phyloP scores from a whole-genome alignment of 2,888 invertebrate species.

The Neuroscelio doddi region DNA sequence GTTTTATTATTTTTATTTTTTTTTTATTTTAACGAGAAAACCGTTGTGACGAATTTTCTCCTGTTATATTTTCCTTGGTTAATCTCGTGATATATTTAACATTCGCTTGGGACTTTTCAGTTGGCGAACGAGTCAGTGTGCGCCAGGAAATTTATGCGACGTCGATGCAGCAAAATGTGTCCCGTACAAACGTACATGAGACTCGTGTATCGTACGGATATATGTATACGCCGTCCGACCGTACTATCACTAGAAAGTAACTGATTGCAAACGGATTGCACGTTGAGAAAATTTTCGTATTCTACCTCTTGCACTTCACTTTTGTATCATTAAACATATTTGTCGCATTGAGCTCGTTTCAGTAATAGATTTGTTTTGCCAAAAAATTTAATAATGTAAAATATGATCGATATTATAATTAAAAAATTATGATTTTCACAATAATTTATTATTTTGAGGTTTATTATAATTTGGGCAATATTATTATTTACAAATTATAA shows the following conservation, averaged over 20 bases:
- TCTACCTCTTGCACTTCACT: too few relatives aligned
- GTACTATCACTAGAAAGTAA: slow-evolving; percentile 12
- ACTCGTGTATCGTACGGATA: slow-evolving; percentile 30
- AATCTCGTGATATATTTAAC: slow-evolving; percentile 48
- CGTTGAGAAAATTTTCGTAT: background rate
- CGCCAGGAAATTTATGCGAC: slow-evolving; percentile 48
- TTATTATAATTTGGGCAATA: too few relatives aligned
- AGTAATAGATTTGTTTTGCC: too few relatives aligned
- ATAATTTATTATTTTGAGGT: too few relatives aligned
- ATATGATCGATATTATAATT: too few relatives aligned
- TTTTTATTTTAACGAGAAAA: too few relatives aligned
- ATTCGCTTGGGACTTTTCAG: slow-evolving; percentile 42
- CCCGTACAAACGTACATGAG: slow-evolving; percentile 34
- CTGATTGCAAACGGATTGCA: slow-evolving; percentile 39
- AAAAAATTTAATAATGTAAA: too few relatives aligned
- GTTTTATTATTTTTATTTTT: too few relatives aligned
- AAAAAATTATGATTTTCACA: too few relatives aligned
- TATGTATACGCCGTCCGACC: slow-evolving; percentile 29
- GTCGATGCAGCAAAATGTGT: slow-evolving; percentile 47
- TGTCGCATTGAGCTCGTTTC: too few relatives aligned
- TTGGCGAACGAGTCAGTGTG: slow-evolving; percentile 36
- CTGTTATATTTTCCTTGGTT: slow-evolving; percentile 46
- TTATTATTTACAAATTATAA: too few relatives aligned
- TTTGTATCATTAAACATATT: too few relatives aligned
- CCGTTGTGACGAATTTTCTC: slow-evolving; percentile 46